A percentile compares a stretch with the other conserved stretches of the same genome.
These are phyloP conservation scores for Drosophila limbata DNA, from an alignment of 2,888 invertebrate genomes.

Conservation along the genomic window DNA sequence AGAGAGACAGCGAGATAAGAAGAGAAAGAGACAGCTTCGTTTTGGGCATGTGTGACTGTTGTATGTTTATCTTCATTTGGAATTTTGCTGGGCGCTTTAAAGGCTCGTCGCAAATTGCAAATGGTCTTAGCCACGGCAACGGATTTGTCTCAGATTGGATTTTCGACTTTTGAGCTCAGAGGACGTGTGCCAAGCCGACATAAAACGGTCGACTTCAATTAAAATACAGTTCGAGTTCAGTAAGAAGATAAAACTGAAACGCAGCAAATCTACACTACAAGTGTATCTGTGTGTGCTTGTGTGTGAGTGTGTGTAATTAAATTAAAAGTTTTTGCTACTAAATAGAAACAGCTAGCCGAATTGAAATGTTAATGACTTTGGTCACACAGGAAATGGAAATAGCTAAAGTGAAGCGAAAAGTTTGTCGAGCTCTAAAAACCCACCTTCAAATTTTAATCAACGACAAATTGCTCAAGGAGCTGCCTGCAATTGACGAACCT, in stretches of 20 bases:
- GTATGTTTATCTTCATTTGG: constrained; percentile 76
- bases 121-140: constrained; percentile 53
- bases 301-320: constrained; percentile 62
- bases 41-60: constrained; percentile 58
- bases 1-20: constrained; percentile 1
- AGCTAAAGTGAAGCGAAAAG: constrained; percentile 13
- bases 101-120: constrained; percentile 55
- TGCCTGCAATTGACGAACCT: constrained; percentile 50
- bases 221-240: constrained; percentile 38
- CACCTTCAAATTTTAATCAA: constrained; percentile 58
- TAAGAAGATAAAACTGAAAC: constrained; percentile 20
- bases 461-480: constrained; percentile 55
- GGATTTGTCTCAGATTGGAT: constrained; percentile 71
- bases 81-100: constrained; percentile 42
- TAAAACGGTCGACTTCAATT: constrained; percentile 55
- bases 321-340: constrained; percentile 63
- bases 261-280: constrained; percentile 5
- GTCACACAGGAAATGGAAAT: constrained; percentile 65
- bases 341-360: constrained; percentile 54
- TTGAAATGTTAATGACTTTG: constrained; percentile 67
- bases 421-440: constrained; percentile 11
- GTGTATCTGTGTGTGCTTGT: neutral
- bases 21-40: constrained; percentile 12
- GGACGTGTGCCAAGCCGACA: constrained; percentile 15
- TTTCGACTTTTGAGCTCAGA: constrained; percentile 52